Percentiles rank a stretch among this genome's conserved stretches.
These are phyloP conservation scores for Pangasius krempfi DNA, from an alignment of 2,797 vertebrate species.

Conservation along the genomic window DNA sequence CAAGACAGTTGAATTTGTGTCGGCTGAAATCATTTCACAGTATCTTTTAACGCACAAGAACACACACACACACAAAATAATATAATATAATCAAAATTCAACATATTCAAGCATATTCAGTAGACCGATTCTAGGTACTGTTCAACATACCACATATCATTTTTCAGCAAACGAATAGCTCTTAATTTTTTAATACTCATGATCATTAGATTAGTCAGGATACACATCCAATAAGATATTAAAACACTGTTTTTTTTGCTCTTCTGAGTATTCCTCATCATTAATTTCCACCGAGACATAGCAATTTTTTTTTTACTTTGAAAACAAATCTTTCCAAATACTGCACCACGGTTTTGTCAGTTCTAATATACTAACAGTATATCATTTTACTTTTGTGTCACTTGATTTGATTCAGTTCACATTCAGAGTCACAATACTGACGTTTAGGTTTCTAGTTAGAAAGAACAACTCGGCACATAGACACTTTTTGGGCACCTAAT, in stretches of 20 bases:
- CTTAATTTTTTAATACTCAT: slow-evolving; percentile 5
- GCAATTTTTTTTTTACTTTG: neutral
- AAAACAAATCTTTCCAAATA: slow-evolving; percentile 38
- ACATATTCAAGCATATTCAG: slow-evolving; percentile 40
- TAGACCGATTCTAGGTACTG: slow-evolving; percentile 47
- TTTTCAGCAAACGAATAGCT: slow-evolving; percentile 41
- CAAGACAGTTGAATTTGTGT: slow-evolving; percentile 13
- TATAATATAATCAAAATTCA: slow-evolving; percentile 39
- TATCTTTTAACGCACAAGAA: slow-evolving; percentile 41
- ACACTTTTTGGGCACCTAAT: slow-evolving; percentile 38
- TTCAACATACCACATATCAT: slow-evolving; percentile 38
- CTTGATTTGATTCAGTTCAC: slow-evolving; percentile 33
- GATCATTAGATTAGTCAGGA: slow-evolving; percentile 19
- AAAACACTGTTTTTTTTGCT: neutral
- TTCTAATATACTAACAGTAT: slow-evolving; percentile 17
- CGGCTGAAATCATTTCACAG: slow-evolving; percentile 32
- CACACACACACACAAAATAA: slow-evolving; percentile 22
- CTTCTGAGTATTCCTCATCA: slow-evolving; percentile 23
- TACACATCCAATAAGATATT: slow-evolving; percentile 37
- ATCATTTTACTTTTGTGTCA: slow-evolving; percentile 33
- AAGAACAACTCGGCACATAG: slow-evolving; percentile 40
- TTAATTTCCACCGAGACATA: slow-evolving; percentile 35
- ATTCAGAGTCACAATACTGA: slow-evolving; percentile 38
- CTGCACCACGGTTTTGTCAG: neutral
- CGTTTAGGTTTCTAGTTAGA: slow-evolving; percentile 34